Evolutionary conservation across 2,113 vertebrate species (phyloP), one percentile per base, ranked within the genome.

Genomic region (Actenoides lindsayi): DNA sequence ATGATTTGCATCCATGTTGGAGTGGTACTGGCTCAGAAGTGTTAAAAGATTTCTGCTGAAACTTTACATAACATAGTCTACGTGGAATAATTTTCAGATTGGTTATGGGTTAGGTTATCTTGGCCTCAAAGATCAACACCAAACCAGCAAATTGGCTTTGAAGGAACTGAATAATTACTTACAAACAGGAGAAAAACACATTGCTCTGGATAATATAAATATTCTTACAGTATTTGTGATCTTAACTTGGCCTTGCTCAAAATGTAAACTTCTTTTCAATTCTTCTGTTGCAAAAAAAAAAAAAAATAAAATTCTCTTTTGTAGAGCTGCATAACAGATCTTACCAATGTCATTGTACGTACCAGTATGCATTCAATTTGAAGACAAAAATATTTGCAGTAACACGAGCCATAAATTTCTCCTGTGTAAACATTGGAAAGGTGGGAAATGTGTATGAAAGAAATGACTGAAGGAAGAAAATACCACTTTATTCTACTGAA

Each of bases 401-500:
- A 83, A 82, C 48, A 41, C 53, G 53, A 81, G 86, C 41, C 48
- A 82, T 90, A 48, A 50, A 80, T 83, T 82, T 67, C 3, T 77
- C 37, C 65, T 91, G 69, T 89, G 46, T 48, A 96, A 93, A 88
- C 42, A 87, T 31, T 81, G 37, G n/a, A 84, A 91, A 90, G 13
- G n/a, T 14, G 16, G 60, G 33, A 93, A 89, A 84, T 83, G n/a
- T 82, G 56, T 87, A 54, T 67, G 57, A 71, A 93, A 82, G 89
- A 95, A 95, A 94, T 95, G 76, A 88, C 46, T 65, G 74, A 92
- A 76, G 42, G 35, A 75, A 81, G 59, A 69, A 92, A 92, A 95
- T 96, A 91, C 69, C 51, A 51, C 67, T 94, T 95, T 51, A 59
- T 97, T 98, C 91, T 94, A 56, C 69, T 82, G 91, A 93, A 98